phyloP scores from a whole-genome alignment of 2,113 vertebrate species.

The Dipodomys spectabilis region DNA sequence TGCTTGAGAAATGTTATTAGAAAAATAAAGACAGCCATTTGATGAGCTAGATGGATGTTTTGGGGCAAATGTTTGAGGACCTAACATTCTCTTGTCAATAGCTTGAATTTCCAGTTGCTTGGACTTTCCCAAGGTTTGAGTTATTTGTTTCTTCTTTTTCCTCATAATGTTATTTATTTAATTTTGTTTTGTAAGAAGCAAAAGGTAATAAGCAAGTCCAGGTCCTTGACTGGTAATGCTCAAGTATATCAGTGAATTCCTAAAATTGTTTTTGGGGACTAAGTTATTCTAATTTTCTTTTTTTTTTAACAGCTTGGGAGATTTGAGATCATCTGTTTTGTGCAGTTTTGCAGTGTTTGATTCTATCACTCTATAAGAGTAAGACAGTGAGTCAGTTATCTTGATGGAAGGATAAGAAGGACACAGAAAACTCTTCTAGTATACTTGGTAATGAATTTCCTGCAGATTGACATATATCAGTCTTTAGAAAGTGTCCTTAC shows the following conservation, averaged over 20 bases:
- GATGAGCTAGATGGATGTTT: not conserved
- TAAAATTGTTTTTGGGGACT: not conserved
- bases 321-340: not conserved
- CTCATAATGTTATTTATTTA: not conserved
- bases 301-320: not conserved
- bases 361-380: not conserved
- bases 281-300: not conserved
- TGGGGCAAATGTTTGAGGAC: not conserved
- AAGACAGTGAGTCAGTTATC: not conserved
- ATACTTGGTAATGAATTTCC: not conserved
- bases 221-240: not conserved
- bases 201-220: not conserved
- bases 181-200: not conserved
- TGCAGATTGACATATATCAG: not conserved
- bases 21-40: not conserved
- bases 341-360: not conserved
- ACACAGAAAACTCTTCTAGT: not conserved
- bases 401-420: slow-evolving; percentile 1
- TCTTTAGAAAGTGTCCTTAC: not conserved
- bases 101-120: not conserved
- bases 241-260: not conserved
- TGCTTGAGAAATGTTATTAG: not conserved
- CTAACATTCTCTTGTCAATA: not conserved
- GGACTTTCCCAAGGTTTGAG: fast-evolving
- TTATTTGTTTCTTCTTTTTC: not conserved